These are phyloP conservation scores for Mesitornis unicolor DNA, from an alignment of 2,113 vertebrate genomes.

Conservation along the genomic window DNA sequence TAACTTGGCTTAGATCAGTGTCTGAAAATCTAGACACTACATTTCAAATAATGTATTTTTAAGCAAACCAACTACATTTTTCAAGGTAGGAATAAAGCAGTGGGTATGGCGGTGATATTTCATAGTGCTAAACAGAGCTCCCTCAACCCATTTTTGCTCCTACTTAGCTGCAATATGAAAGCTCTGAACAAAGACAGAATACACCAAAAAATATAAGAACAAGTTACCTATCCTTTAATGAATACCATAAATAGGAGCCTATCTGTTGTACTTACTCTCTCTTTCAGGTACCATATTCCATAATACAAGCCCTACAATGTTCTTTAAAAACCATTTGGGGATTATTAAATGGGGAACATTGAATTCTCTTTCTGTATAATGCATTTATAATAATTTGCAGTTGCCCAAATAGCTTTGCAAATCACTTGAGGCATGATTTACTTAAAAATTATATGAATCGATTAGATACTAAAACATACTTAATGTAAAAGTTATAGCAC, in stretches of 20 bases:
- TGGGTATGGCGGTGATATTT: neutral
- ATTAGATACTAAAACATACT: neutral
- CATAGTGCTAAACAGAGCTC: neutral
- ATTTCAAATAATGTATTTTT: neutral
- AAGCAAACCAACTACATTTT: neutral
- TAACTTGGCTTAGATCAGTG: neutral
- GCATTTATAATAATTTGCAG: neutral
- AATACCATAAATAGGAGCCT: neutral
- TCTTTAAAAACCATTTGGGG: conserved; percentile 44
- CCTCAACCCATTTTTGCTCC: neutral
- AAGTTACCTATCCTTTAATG: neutral
- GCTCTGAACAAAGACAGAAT: neutral
- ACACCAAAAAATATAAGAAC: neutral
- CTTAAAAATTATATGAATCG: conserved; percentile 26
- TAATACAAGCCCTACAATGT: neutral
- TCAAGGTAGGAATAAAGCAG: neutral
- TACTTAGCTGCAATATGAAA: neutral
- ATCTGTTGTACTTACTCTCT: neutral
- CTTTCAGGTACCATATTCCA: neutral
- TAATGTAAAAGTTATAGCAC: neutral
- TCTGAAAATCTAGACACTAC: neutral
- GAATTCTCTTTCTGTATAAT: conserved; percentile 14
- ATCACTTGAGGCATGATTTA: conserved; percentile 5
- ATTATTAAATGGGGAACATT: conserved; percentile 29
- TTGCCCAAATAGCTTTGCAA: conserved; percentile 35